phyloP scores from a whole-genome alignment of 2,113 vertebrate genomes.

The Paramormyrops kingsleyae region DNA sequence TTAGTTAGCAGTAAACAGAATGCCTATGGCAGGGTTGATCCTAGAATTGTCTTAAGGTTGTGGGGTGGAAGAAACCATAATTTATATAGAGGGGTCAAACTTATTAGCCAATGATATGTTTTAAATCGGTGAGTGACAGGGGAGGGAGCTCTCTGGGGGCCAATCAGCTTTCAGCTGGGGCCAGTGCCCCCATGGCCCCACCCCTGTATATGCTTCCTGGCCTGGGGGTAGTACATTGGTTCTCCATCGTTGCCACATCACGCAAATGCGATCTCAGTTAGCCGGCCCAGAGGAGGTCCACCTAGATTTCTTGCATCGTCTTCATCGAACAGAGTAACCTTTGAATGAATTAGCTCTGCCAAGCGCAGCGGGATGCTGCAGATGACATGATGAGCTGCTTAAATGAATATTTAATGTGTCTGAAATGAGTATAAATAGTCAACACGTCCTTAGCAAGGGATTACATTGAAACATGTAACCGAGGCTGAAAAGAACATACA shows the following conservation, averaged over 20 bases:
- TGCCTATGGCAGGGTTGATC: background rate
- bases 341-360: conserved; percentile 20
- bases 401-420: conserved; percentile 23
- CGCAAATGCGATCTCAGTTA: background rate
- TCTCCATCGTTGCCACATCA: background rate
- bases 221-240: background rate
- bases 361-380: background rate
- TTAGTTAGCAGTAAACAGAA: background rate
- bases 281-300: background rate
- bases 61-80: background rate
- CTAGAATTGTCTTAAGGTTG: background rate
- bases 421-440: conserved; percentile 22
- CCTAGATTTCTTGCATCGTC: background rate
- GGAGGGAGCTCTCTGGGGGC: background rate
- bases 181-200: background rate
- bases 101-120: background rate
- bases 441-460: conserved; percentile 15
- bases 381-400: conserved; percentile 16
- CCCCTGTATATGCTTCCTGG: background rate
- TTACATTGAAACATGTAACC: background rate
- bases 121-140: background rate
- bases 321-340: conserved; percentile 18
- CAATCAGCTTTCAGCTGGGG: background rate
- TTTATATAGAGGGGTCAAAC: background rate
- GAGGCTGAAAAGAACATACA: background rate